Conservation (phyloP, 2,113 vertebrate genomes). For the Progne subis region DNA sequence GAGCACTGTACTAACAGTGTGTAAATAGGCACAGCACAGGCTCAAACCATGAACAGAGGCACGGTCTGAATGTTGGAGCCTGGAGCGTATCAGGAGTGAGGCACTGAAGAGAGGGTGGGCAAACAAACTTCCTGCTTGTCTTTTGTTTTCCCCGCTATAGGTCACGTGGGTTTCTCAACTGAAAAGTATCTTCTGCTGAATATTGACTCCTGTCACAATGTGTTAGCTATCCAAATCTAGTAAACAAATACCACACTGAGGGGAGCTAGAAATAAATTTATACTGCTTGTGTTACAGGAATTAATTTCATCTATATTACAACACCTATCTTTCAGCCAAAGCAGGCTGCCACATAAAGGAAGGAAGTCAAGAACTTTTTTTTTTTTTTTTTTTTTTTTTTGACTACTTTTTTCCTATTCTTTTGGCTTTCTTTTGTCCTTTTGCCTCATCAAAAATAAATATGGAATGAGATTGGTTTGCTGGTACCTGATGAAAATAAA, state of each 20-base stretch:
- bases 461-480: background rate
- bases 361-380: background rate
- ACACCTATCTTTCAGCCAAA: background rate
- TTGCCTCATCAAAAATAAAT: background rate
- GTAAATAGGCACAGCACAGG: background rate
- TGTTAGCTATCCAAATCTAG: background rate
- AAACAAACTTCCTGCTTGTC: background rate
- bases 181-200: background rate
- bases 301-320: background rate
- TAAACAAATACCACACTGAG: background rate
- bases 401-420: background rate
- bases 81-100: background rate
- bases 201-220: background rate
- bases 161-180: background rate
- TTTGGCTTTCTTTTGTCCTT: background rate
- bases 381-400: background rate
- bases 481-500: background rate
- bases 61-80: background rate
- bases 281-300: background rate
- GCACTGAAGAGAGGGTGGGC: background rate
- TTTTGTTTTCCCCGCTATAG: background rate
- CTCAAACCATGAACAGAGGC: background rate
- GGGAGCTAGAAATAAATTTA: background rate
- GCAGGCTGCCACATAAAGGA: background rate
- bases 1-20: background rate